Conservation (phyloP, 2,888 invertebrate species). For the Pyrgus malvae region DNA sequence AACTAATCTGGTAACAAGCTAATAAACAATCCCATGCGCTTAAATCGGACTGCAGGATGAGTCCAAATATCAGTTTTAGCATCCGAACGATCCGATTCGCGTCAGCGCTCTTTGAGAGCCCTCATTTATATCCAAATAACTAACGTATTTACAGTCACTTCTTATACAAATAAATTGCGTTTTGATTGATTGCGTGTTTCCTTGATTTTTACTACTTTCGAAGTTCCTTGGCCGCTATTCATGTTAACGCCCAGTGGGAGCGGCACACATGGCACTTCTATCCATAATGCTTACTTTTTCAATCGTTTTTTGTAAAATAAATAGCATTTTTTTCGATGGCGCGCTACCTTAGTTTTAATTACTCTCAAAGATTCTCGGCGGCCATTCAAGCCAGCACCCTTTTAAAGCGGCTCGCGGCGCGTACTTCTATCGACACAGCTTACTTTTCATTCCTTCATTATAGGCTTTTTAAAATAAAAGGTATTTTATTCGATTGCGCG, state of each 20-base stretch:
- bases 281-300: no score
- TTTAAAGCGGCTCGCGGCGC: slow-evolving; percentile 19
- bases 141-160: not conserved
- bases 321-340: no score
- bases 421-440: slow-evolving; percentile 1
- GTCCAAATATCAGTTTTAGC: slow-evolving; percentile 25
- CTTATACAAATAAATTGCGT: slow-evolving; percentile 7
- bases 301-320: no score
- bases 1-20: slow-evolving; percentile 13
- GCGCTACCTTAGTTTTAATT: no score
- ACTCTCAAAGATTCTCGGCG: slow-evolving; percentile 25
- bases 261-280: no score
- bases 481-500: not conserved
- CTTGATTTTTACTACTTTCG: not conserved
- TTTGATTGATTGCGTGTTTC: slow-evolving; percentile 5
- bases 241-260: no score
- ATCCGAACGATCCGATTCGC: slow-evolving; percentile 18
- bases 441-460: slow-evolving; percentile 1
- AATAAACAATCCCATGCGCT: slow-evolving; percentile 21
- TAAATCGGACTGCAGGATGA: slow-evolving; percentile 17
- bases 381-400: slow-evolving; percentile 17
- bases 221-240: not conserved
- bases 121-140: not conserved
- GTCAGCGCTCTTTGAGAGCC: slow-evolving; percentile 5
- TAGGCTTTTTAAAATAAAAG: not conserved